A percentile compares a stretch with the other conserved stretches of the same genome.
Conservation (phyloP, 2,113 vertebrate species). For the Malurus cyaneus region DNA sequence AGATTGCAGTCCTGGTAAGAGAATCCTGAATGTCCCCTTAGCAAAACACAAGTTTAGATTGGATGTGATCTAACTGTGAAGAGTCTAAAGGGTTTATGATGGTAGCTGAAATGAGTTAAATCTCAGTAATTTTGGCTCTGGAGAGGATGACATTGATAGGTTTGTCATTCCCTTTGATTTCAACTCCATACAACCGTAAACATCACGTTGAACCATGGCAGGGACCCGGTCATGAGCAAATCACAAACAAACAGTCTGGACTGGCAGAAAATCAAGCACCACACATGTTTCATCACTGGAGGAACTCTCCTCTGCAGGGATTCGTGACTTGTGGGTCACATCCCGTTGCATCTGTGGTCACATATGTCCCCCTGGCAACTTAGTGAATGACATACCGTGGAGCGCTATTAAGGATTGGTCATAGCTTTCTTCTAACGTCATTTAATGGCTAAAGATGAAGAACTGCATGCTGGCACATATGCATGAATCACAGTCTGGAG, state of each 20-base stretch:
- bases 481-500: neutral
- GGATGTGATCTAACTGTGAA: neutral
- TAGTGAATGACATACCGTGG: neutral
- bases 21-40: neutral
- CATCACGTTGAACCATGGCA: neutral
- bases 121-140: neutral
- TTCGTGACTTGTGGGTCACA: neutral
- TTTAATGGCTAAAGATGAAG: neutral
- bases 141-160: neutral
- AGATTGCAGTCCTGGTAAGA: neutral
- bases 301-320: neutral
- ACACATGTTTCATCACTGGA: neutral
- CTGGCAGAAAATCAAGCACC: neutral
- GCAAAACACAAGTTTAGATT: neutral
- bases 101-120: neutral
- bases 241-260: neutral
- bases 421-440: neutral
- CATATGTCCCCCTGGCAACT: neutral
- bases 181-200: neutral
- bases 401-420: neutral
- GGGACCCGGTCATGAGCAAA: neutral
- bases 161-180: neutral
- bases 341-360: neutral
- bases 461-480: neutral
- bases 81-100: neutral